A percentile compares a stretch with the other conserved stretches of the same genome.
Evolutionary conservation across 2,888 invertebrate genomes (phyloP).

Genomic region (Pollenia angustigena): DNA sequence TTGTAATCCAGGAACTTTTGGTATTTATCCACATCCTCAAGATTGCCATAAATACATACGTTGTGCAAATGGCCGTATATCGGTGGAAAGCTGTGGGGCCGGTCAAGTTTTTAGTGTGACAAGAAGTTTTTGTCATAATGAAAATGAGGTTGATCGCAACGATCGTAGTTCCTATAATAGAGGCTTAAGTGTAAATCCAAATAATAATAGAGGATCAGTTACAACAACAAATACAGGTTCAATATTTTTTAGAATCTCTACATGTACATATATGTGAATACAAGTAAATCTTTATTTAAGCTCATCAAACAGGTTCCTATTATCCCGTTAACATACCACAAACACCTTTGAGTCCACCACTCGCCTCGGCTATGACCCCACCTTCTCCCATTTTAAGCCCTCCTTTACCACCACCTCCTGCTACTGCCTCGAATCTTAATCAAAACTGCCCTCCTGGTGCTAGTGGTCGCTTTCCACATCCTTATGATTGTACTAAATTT

Average conservation of each 20-base stretch:
- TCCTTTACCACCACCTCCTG: not conserved
- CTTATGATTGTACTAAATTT: conserved; percentile 86
- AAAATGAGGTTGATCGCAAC: conserved; percentile 84
- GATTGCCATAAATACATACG: conserved; percentile 87
- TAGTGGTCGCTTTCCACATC: conserved; percentile 86
- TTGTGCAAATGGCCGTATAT: conserved; percentile 85
- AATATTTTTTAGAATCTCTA: not conserved
- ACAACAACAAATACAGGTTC: conserved; percentile 40
- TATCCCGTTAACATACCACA: not conserved
- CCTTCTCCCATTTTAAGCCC: conserved; percentile 32
- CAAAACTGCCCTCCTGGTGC: conserved; percentile 84
- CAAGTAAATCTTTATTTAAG: not conserved
- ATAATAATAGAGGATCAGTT: not conserved
- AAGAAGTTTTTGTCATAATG: conserved; percentile 85
- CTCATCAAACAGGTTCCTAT: conserved; percentile 10
- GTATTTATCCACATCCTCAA: conserved; percentile 85
- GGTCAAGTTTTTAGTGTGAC: conserved; percentile 86
- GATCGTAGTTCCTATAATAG: conserved; percentile 65
- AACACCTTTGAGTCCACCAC: conserved; percentile 11
- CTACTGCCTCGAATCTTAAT: not conserved
- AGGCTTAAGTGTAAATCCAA: conserved; percentile 25
- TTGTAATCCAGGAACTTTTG: conserved; percentile 85
- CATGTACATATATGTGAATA: not conserved
- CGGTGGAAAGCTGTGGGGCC: conserved; percentile 86
- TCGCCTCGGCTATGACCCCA: not conserved